A percentile compares a stretch with the other conserved stretches of the same genome.
phyloP scores from a whole-genome alignment of 2,797 vertebrate genomes.

The Gadopsis bispinosus region DNA sequence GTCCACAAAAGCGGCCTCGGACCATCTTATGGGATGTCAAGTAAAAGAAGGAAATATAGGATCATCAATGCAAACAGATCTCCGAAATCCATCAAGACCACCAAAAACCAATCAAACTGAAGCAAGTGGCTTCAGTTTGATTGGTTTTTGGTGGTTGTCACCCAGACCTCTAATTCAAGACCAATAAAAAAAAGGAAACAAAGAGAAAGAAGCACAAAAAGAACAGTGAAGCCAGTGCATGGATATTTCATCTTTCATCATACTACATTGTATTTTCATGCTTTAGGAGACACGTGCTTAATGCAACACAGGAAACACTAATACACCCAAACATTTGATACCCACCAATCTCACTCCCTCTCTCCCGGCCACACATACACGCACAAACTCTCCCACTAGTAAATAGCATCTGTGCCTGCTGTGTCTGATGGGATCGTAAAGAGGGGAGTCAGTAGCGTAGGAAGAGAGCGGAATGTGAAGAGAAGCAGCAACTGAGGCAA shows the following conservation, averaged over 20 bases:
- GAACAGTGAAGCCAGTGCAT: background rate
- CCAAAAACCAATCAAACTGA: too few relatives aligned
- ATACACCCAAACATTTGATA: slow-evolving; percentile 35
- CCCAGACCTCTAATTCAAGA: slow-evolving; percentile 22
- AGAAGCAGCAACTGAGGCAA: slow-evolving; percentile 81
- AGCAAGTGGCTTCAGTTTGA: slow-evolving; percentile 4
- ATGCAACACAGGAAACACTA: slow-evolving; percentile 17
- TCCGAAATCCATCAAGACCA: background rate
- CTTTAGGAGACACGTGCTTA: background rate
- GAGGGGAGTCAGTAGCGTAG: slow-evolving; percentile 70
- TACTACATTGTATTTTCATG: too few relatives aligned
- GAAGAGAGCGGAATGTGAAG: slow-evolving; percentile 70
- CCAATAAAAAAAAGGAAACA: slow-evolving; percentile 4
- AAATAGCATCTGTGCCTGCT: slow-evolving; percentile 75
- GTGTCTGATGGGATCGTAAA: slow-evolving; percentile 79
- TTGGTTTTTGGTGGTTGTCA: slow-evolving; percentile 15
- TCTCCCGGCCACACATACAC: slow-evolving; percentile 6
- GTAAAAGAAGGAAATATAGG: slow-evolving; percentile 14
- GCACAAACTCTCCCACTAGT: slow-evolving; percentile 55
- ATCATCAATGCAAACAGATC: slow-evolving; percentile 16
- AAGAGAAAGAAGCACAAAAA: background rate
- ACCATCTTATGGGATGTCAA: slow-evolving; percentile 5
- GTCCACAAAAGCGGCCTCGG: background rate
- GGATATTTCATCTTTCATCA: background rate
- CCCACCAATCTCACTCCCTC: slow-evolving; percentile 14